phyloP scores from a whole-genome alignment of 2,113 vertebrate species.

The Calyptomena viridis region DNA sequence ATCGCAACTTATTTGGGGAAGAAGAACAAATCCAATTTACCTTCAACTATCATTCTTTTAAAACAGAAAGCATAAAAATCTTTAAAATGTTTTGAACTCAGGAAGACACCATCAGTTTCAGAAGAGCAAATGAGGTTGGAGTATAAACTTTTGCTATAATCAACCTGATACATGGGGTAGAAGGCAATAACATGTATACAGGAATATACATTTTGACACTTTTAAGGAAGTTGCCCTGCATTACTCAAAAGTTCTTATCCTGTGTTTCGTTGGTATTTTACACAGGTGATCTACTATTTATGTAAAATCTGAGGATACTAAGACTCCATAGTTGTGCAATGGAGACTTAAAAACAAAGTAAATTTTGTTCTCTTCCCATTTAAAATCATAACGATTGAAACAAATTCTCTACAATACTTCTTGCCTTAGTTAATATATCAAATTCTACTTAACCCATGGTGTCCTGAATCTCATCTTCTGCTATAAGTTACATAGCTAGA shows the following conservation, averaged over 20 bases:
- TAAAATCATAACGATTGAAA: not conserved
- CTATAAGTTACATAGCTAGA: not conserved
- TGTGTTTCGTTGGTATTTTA: not conserved
- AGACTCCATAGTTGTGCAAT: not conserved
- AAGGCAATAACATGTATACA: not conserved
- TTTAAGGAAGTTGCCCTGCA: not conserved
- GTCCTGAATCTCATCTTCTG: not conserved
- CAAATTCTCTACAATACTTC: not conserved
- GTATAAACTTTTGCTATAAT: not conserved
- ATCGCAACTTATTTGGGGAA: not conserved
- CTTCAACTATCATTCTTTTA: not conserved
- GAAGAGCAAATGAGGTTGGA: not conserved
- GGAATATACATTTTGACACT: not conserved
- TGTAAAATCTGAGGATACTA: not conserved
- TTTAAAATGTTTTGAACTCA: not conserved
- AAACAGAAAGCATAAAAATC: not conserved
- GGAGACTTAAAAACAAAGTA: not conserved
- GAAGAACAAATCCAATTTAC: not conserved
- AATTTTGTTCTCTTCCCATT: not conserved
- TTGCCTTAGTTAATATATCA: not conserved
- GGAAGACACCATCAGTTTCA: not conserved
- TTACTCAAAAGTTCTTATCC: not conserved
- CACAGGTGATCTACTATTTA: too few species aligned
- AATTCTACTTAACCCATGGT: not conserved
- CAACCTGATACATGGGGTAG: rapidly evolving